Evolutionary conservation across 2,888 invertebrate genomes (phyloP), one percentile per base, ranked within the genome.

Genomic region (Arctia plantaginis): DNA sequence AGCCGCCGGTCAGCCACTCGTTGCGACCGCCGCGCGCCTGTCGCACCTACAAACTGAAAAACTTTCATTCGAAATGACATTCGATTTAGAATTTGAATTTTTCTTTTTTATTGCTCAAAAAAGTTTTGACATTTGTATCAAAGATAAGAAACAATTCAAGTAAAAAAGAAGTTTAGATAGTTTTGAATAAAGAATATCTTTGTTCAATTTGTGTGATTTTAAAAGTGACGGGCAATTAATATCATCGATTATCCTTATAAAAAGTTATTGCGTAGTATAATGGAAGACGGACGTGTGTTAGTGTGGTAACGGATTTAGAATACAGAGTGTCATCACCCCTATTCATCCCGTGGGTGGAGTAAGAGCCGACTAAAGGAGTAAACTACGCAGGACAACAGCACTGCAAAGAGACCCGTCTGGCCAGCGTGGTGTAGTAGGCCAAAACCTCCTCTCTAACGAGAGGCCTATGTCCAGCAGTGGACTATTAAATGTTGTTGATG

Each of bases 1-100:
- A 77, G 35, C 79, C 81, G 79, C 77, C 74, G 78, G 79, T 76
- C 81, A 80, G 79, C 73, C 84, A 84, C 82, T 83, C 79, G 80
- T 62, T 33, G 74, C 80, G 81, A 66, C 78, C 77, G 73, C 66
- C 75, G 80, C 83, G 81, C 59, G 18, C 77, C 65, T 72, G 67
- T 74, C 79, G 78, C 81, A 81, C 82, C 76, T 79, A 69, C 76
- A 72, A 69, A 71, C 35, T 27, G 69, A 59, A 73, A 67, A 69
- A 72, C 62, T 78, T 70, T 64, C 39, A 71, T 35, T 67, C 33
- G 66, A 62, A 80, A 80, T 74, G 74, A 41, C 23, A 44, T 77
- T 76, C 73, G 47, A 59, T 71, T 76, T 64, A 47, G 62, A 33
- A 64, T 47, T 51, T 39, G 47, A 18, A 47, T 62, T 30, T 6